These are phyloP conservation scores for Nephrotoma appendiculata DNA, from an alignment of 2,888 invertebrate genomes.

Conservation along the genomic window DNA sequence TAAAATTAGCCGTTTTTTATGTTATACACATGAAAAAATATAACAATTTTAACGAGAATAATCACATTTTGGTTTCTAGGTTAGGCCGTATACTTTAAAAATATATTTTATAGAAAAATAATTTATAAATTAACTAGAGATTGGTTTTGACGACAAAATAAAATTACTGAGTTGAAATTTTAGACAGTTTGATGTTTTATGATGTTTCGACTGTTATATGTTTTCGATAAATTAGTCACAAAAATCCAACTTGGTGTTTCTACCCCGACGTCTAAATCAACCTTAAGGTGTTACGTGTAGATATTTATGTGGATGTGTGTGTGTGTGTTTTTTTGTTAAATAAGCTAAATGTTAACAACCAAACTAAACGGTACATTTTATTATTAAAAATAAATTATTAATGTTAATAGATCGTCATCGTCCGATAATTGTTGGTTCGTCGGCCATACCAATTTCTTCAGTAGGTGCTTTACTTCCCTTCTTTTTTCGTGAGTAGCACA, in stretches of 20 bases:
- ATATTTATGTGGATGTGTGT: neutral
- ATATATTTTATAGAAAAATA: neutral
- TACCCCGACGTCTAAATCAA: too few relatives aligned
- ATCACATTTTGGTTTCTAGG: neutral
- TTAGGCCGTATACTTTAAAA: neutral
- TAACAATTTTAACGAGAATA: neutral
- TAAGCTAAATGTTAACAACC: neutral
- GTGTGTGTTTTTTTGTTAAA: neutral
- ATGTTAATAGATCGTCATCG: slow-evolving; percentile 33
- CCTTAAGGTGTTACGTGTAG: too few relatives aligned
- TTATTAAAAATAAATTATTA: neutral
- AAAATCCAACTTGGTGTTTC: too few relatives aligned
- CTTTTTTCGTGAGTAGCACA: slow-evolving; percentile 69
- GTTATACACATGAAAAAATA: neutral
- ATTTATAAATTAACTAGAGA: neutral
- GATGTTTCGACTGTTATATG: too few relatives aligned
- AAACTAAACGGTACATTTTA: neutral
- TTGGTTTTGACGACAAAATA: too few relatives aligned
- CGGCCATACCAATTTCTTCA: slow-evolving; percentile 71
- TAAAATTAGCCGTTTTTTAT: neutral
- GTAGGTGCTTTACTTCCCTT: slow-evolving; percentile 70
- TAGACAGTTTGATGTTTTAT: too few relatives aligned
- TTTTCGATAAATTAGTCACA: too few relatives aligned
- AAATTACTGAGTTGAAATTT: too few relatives aligned
- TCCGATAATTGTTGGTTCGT: slow-evolving; percentile 69